phyloP scores from a whole-genome alignment of 2,113 vertebrate species.

The Athene cunicularia region DNA sequence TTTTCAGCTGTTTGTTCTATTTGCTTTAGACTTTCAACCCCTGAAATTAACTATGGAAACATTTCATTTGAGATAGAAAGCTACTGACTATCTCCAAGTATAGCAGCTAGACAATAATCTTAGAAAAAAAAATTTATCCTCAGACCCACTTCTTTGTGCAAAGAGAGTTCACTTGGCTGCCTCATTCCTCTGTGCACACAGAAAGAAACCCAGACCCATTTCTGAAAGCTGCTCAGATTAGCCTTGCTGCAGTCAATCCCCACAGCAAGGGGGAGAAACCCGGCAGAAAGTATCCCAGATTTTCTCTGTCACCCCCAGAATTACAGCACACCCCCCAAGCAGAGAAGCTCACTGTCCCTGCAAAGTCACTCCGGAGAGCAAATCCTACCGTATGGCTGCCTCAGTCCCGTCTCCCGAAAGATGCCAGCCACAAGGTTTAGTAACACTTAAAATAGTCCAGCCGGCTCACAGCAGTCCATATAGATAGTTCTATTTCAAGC shows the following conservation, averaged over 20 bases:
- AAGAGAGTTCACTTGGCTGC: neutral
- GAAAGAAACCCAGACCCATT: neutral
- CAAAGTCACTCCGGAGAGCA: neutral
- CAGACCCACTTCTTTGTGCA: neutral
- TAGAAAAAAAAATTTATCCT: neutral
- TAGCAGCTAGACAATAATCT: neutral
- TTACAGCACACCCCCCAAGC: neutral
- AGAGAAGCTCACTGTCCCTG: neutral
- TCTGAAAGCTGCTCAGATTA: neutral
- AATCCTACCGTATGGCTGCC: constrained; percentile 32
- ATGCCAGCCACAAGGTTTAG: constrained; percentile 44
- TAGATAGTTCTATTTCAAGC: constrained; percentile 64
- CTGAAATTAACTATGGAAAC: neutral
- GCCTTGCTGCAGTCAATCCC: neutral
- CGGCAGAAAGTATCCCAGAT: neutral
- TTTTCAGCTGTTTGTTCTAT: neutral
- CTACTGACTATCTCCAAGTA: neutral
- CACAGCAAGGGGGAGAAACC: neutral
- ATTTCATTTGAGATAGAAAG: neutral
- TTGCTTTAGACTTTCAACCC: neutral
- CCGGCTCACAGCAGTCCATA: constrained; percentile 34
- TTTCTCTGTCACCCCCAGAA: neutral
- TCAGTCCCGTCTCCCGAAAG: neutral
- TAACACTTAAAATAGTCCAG: constrained; percentile 64
- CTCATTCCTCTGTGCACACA: neutral